Evolutionary conservation across 2,113 vertebrate genomes (phyloP).

Genomic region (Protobothrops mucrosquamatus): DNA sequence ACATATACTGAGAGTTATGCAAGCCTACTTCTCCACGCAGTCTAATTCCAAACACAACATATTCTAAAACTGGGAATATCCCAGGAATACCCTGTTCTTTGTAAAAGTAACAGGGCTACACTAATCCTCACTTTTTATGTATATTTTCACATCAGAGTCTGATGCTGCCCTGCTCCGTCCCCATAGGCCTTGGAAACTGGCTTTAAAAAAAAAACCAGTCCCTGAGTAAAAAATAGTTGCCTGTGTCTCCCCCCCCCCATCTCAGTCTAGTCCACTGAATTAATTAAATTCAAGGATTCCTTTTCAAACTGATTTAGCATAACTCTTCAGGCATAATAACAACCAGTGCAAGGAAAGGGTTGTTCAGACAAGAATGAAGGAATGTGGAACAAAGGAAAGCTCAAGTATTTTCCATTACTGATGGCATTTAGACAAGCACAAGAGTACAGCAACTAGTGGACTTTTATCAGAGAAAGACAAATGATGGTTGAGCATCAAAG

Average conservation of each 20-base stretch:
- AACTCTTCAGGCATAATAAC: neutral
- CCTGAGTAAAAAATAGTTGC: neutral
- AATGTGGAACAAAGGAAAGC: neutral
- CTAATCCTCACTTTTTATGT: neutral
- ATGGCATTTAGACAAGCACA: neutral
- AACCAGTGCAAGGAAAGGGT: neutral
- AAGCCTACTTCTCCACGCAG: conserved; percentile 18
- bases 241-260: neutral
- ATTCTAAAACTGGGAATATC: conserved; percentile 10
- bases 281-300: neutral
- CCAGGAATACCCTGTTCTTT: neutral
- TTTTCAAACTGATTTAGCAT: neutral
- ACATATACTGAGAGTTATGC: conserved; percentile 31
- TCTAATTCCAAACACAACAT: conserved; percentile 5
- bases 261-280: neutral
- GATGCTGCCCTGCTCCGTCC: neutral
- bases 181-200: neutral
- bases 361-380: neutral
- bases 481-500: neutral
- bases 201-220: neutral
- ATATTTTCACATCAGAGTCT: neutral
- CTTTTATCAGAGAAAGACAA: neutral
- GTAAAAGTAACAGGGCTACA: neutral
- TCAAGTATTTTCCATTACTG: neutral
- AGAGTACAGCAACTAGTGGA: neutral